These are phyloP conservation scores for Thunnus thynnus DNA, from an alignment of 2,113 vertebrate species.

Conservation along the genomic window DNA sequence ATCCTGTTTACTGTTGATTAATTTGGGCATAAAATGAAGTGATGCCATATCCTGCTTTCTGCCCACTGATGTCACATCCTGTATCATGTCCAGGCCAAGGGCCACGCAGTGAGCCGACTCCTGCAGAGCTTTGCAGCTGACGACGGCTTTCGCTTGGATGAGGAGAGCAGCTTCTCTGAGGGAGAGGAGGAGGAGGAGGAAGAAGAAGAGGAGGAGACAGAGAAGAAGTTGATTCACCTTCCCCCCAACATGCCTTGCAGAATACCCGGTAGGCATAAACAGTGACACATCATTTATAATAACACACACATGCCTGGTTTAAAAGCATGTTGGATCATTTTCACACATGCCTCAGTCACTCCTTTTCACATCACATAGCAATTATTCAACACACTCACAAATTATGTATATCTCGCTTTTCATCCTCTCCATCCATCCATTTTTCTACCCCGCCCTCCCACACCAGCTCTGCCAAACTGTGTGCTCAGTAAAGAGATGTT, in stretches of 20 bases:
- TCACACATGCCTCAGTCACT: background rate
- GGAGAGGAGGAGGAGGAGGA: constrained; percentile 86
- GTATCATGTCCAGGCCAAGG: constrained; percentile 82
- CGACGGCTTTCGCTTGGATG: constrained; percentile 90
- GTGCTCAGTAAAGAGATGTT: constrained; percentile 93
- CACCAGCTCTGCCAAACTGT: constrained; percentile 87
- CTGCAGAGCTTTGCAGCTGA: constrained; percentile 94
- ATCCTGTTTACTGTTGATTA: constrained; percentile 36
- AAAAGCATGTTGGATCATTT: constrained; percentile 31
- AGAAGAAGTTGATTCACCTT: constrained; percentile 66
- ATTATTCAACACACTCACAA: constrained; percentile 46
- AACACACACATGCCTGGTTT: constrained; percentile 27
- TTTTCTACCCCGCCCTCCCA: constrained; percentile 23
- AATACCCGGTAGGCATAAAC: constrained; percentile 75
- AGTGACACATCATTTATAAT: constrained; percentile 36
- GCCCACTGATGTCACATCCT: constrained; percentile 60
- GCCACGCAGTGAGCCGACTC: constrained; percentile 91
- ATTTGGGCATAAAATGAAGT: constrained; percentile 5
- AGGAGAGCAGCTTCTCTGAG: constrained; percentile 94
- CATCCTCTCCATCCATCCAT: constrained; percentile 43
- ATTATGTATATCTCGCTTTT: constrained; percentile 43
- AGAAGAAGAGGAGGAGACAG: constrained; percentile 77
- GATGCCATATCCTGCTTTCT: constrained; percentile 24
- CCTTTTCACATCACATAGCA: constrained; percentile 13
- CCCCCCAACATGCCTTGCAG: constrained; percentile 82